Evolutionary conservation across 2,888 invertebrate species (phyloP).

Genomic region (Thecocarcelia acutangulata): DNA sequence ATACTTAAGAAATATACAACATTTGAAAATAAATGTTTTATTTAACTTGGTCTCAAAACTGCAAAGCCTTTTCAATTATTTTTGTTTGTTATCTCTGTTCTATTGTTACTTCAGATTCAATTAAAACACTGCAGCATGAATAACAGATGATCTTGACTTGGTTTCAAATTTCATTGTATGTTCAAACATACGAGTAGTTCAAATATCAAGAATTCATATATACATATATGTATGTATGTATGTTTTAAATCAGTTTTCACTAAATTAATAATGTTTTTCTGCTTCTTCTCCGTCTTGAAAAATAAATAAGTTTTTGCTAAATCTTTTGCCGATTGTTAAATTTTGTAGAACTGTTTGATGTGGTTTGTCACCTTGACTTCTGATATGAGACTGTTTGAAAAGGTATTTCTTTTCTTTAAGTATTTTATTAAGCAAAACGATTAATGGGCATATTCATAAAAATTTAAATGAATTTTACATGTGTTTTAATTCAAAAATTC

Average conservation of each 20-base stretch:
- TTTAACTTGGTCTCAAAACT: background rate
- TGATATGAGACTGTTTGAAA: slow-evolving; percentile 32
- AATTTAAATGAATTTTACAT: too few species aligned
- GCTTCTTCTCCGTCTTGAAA: background rate
- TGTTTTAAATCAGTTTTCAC: slow-evolving; percentile 16
- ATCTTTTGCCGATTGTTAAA: background rate
- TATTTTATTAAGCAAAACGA: too few species aligned
- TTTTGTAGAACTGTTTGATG: slow-evolving; percentile 9
- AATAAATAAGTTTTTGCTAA: background rate
- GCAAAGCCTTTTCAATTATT: background rate
- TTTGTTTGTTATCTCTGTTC: slow-evolving; percentile 2
- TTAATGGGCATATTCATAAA: too few species aligned
- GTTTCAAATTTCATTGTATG: slow-evolving; percentile 51
- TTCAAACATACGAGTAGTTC: too few species aligned
- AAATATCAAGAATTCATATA: slow-evolving; percentile 47
- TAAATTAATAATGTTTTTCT: too few species aligned
- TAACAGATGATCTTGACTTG: slow-evolving; percentile 62
- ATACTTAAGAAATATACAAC: background rate
- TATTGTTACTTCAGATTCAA: background rate
- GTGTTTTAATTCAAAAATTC: too few species aligned
- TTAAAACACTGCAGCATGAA: slow-evolving; percentile 4
- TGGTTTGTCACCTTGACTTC: slow-evolving; percentile 22
- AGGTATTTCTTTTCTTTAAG: too few species aligned
- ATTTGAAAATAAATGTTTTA: background rate
- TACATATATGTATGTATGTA: background rate